Evolutionary conservation across 2,797 vertebrate genomes (phyloP).

Genomic region (Ambastaia sidthimunki): DNA sequence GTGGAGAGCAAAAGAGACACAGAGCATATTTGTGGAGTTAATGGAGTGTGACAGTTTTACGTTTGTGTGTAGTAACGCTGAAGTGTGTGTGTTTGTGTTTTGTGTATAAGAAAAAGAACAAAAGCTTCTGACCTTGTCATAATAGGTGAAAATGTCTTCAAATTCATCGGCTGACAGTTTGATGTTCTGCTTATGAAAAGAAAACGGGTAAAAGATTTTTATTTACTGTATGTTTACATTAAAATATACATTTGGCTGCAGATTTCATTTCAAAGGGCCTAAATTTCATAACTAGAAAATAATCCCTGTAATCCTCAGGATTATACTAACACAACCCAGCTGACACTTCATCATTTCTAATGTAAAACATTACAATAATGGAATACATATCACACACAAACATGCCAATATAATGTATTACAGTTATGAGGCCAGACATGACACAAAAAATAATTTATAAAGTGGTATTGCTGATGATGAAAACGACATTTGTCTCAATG

Average conservation of each 20-base stretch:
- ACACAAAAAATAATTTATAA: too few relatives aligned
- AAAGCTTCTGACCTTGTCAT: conserved; percentile 86
- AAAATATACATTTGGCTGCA: not conserved
- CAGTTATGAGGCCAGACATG: too few relatives aligned
- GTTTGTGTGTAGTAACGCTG: not conserved
- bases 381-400: not conserved
- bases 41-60: not conserved
- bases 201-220: not conserved
- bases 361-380: too few relatives aligned
- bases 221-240: not conserved
- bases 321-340: conserved; percentile 13
- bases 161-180: conserved; percentile 87
- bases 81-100: not conserved
- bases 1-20: conserved; percentile 13
- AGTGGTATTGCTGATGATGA: too few relatives aligned
- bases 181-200: conserved; percentile 78
- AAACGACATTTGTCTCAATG: too few relatives aligned
- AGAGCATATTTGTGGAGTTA: not conserved
- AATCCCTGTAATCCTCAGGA: conserved; percentile 19
- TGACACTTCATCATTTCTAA: too few relatives aligned
- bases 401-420: not conserved
- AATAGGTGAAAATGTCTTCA: conserved; percentile 89
- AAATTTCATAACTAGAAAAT: conserved; percentile 23
- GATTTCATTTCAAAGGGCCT: not conserved
- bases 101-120: not conserved